Evolutionary conservation across 2,888 invertebrate species (phyloP), one percentile per base, ranked within the genome.

Genomic region (Xanthia togata): DNA sequence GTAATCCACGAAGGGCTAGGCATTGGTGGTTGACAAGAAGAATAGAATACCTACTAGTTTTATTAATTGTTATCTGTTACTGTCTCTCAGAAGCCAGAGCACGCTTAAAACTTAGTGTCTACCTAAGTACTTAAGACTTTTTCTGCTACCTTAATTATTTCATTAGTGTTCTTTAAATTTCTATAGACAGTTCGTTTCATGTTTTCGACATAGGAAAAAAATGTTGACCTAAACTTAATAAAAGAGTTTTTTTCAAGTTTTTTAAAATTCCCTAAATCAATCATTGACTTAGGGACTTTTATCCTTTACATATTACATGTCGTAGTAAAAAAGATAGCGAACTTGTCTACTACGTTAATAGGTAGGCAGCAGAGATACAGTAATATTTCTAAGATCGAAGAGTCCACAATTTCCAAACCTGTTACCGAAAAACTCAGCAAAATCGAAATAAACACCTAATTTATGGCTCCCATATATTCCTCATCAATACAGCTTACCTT

Each of bases 381-480:
- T 59, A 12, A 12, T 20, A 20, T n/a, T 38, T 70, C 1, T 47
- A 38, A 14, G 6, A 72, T 35, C 6, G 11, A 50, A 72, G 4
- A 12, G 4, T 23, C 26, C 6, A 14, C 8, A 17, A 53, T 73
- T 31, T 31, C 0, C 17, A 31, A 73, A 73, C 3, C 5, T 8
- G 1, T 67, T 50, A 17, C 35, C 26, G 31, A 2, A 26, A 65
- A 38, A 67, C 11, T 0, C 26, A 17, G 1, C 5, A 23, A 38
- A 23, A 17, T 20, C 17, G 26, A 62, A 71, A 35, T 44, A 35
- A 47, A 35, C 47, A 23, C 12, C 9, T 69, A 75, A 83, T 72
- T 65, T 80, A 65, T 64, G 60, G 60, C 41, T 57, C 35, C 62
- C 80, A 81, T 81, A 69, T 38, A 80, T 59, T 64, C 62, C 73